phyloP scores from a whole-genome alignment of 2,888 invertebrate species.

The Drosophila suboccidentalis region DNA sequence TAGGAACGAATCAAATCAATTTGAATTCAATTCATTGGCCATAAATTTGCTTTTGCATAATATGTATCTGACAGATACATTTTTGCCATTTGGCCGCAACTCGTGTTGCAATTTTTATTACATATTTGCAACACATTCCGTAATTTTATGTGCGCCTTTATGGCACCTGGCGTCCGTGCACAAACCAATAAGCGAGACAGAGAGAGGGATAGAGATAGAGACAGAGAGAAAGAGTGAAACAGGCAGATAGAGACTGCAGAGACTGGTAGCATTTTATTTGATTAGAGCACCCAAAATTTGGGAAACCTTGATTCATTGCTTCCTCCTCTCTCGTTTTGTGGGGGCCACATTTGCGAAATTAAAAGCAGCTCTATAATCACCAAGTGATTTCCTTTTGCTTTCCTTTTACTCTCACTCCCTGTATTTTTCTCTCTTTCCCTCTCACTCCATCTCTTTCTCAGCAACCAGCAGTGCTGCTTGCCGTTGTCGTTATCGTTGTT shows the following conservation, averaged over 20 bases:
- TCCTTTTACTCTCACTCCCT: not conserved
- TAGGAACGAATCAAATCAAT: constrained; percentile 44
- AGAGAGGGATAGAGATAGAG: not conserved
- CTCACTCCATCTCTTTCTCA: not conserved
- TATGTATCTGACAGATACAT: constrained; percentile 51
- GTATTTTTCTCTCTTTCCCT: not conserved
- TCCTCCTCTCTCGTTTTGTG: constrained; percentile 11
- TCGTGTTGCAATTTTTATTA: constrained; percentile 73
- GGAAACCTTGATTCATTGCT: constrained; percentile 50
- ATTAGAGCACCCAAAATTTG: constrained; percentile 45
- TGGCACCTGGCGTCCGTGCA: constrained; percentile 55
- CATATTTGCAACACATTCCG: constrained; percentile 52
- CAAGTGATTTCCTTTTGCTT: constrained; percentile 59
- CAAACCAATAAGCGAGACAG: not conserved
- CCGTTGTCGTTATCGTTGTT: constrained; percentile 3
- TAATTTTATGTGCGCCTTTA: constrained; percentile 64
- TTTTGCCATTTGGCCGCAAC: constrained; percentile 45
- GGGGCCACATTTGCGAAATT: constrained; percentile 69
- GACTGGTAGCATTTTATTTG: constrained; percentile 49
- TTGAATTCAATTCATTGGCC: constrained; percentile 60
- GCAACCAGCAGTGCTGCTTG: too few relatives aligned
- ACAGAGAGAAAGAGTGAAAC: constrained; percentile 2
- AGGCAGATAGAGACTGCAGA: not conserved
- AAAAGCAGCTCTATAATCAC: constrained; percentile 70
- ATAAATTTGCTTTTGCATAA: constrained; percentile 69